Percentiles rank a stretch among this genome's conserved stretches.
These are phyloP conservation scores for Caenorhabditis sp. DNA, from an alignment of 2,888 invertebrate species.

Conservation along the genomic window DNA sequence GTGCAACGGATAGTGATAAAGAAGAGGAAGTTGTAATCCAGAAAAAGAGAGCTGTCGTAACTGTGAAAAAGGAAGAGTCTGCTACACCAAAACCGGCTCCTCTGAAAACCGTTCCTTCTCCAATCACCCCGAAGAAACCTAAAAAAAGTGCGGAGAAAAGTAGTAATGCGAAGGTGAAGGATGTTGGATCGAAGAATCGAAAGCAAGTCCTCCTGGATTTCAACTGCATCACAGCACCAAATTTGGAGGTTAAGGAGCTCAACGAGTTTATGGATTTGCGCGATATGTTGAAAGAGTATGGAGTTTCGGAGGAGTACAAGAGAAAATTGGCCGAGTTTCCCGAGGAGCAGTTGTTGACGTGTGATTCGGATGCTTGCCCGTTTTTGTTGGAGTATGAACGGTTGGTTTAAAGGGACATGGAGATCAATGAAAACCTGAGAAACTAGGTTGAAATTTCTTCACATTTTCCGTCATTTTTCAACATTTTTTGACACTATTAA, in stretches of 20 bases:
- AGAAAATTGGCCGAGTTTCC: constrained; percentile 4
- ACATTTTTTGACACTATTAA: too few species aligned
- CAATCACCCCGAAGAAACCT: neutral
- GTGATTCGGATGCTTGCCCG: constrained; percentile 35
- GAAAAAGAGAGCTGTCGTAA: neutral
- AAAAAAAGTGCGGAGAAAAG: constrained; percentile 2
- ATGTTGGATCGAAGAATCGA: constrained; percentile 13
- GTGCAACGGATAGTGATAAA: constrained; percentile 7
- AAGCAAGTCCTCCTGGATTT: constrained; percentile 23
- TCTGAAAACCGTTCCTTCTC: too few species aligned
- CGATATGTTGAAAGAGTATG: constrained; percentile 30
- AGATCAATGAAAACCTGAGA: neutral
- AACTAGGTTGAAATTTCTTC: too few species aligned
- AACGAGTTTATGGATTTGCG: constrained; percentile 22
- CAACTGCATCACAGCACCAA: constrained; percentile 15
- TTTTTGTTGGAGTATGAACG: constrained; percentile 25
- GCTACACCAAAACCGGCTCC: too few species aligned
- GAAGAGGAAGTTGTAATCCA: constrained; percentile 4
- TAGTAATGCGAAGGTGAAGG: neutral
- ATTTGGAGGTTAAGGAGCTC: constrained; percentile 19
- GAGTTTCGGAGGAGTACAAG: constrained; percentile 6
- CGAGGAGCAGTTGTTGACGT: constrained; percentile 24
- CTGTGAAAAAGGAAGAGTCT: neutral
- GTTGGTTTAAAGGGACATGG: constrained; percentile 6
- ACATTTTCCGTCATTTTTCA: too few species aligned